Conservation (phyloP, 2,797 vertebrate genomes). For the Semotilus atromaculatus region DNA sequence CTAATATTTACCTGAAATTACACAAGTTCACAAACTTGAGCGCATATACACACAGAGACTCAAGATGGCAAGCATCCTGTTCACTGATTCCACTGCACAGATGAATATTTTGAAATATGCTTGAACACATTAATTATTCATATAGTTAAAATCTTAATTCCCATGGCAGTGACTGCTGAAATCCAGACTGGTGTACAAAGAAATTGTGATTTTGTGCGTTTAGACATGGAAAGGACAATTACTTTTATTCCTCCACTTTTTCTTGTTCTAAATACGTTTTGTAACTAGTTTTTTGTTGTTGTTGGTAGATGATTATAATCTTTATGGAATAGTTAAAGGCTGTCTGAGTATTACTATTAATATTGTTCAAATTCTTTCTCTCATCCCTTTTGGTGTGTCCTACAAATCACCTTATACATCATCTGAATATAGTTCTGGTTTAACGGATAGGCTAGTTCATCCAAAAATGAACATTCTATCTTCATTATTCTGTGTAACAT, state of each 20-base stretch:
- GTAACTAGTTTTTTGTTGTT: background rate
- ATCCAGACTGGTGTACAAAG: slow-evolving; percentile 6
- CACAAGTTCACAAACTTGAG: slow-evolving; percentile 14
- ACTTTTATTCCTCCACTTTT: background rate
- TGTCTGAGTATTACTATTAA: background rate
- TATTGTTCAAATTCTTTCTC: background rate
- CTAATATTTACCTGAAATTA: slow-evolving; percentile 43
- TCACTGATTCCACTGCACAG: slow-evolving; percentile 9
- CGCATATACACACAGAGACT: background rate
- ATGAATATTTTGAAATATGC: slow-evolving; percentile 34
- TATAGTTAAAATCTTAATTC: slow-evolving; percentile 32
- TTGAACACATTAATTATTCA: slow-evolving; percentile 37
- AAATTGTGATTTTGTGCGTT: slow-evolving; percentile 8
- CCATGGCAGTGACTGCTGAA: background rate
- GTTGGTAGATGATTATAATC: background rate
- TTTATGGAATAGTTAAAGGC: background rate
- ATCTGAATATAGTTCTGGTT: background rate
- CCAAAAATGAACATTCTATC: background rate
- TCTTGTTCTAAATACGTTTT: background rate
- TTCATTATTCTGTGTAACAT: background rate
- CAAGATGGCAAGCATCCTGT: background rate
- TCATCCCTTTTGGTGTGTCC: background rate
- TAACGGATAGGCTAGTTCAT: background rate
- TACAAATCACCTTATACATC: background rate
- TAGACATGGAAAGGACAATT: background rate